Evolutionary conservation across 2,113 vertebrate genomes (phyloP), one percentile per base, ranked within the genome.

Genomic region (Tiliqua scincoides): DNA sequence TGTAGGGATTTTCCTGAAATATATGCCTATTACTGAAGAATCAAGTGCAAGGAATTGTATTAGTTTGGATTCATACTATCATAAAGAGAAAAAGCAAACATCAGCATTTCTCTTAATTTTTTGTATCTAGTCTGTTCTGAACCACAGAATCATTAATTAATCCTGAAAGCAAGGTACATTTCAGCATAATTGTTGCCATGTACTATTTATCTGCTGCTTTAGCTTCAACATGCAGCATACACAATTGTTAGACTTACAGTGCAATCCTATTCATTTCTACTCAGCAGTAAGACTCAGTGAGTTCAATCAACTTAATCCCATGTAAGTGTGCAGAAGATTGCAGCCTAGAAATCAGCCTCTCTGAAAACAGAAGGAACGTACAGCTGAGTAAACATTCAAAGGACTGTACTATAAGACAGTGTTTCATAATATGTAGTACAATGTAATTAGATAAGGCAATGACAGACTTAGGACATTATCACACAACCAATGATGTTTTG

Each of bases 341-440:
- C 43, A 48, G 43, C 43, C 43, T 57, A 17, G 54, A 17, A 57
- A 57, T 57, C 10, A 57, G 54, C 54, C 54, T 57, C 54, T 9
- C 54, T 57, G 54, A 57, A 57, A 15, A 12, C 54, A 57, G 17
- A 9, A n/a, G 54, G 54, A 57, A 57, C 54, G 6, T 57, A 57
- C 54, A 9, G 2, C 54, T 57, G 5, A 57, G 54, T 57, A 57
- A 57, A 12, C 54, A 57, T 57, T 2, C 11, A 57, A 12, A 57
- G 5, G 54, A 57, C 14, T 57, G 54, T 57, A 57, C 54, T 57
- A 12, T 57, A 57, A 0, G 1, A 68, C 82, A 79, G 54, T 48
- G 43, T 54, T 93, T 91, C 84, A 89, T 72, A 91, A 84, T 85
- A 93, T 91, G 85, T 0, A 92, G 86, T 89, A 79, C 88, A 91